Conservation (phyloP, 1,140 invertebrate genomes). For the Gryon sp. region DNA sequence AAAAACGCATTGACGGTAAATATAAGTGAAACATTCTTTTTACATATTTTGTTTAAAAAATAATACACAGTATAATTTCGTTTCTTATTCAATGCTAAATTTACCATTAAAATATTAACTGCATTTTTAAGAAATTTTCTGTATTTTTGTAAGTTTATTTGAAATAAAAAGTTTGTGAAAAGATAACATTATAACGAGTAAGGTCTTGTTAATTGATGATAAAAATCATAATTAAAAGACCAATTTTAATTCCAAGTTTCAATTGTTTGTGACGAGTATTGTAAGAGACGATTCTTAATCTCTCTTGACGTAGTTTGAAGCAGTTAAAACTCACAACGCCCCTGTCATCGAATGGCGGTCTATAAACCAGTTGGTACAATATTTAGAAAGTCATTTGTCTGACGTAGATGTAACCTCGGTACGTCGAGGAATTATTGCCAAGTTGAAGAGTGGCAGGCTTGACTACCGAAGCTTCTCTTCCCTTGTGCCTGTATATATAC, state of each 20-base stretch:
- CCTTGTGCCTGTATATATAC: constrained; percentile 30
- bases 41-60: too few relatives aligned
- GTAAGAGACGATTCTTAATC: constrained; percentile 66
- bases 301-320: constrained; percentile 56
- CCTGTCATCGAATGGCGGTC: constrained; percentile 62
- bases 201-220: constrained; percentile 12
- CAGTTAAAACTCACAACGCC: constrained; percentile 37
- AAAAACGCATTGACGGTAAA: too few relatives aligned
- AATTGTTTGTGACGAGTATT: constrained; percentile 47
- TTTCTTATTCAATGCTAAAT: too few relatives aligned
- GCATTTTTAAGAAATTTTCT: too few relatives aligned
- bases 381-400: constrained; percentile 70
- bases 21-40: too few relatives aligned
- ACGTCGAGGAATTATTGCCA: constrained; percentile 69
- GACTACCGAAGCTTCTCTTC: constrained; percentile 46
- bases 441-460: constrained; percentile 66
- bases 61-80: too few relatives aligned
- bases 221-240: constrained; percentile 60
- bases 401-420: constrained; percentile 56
- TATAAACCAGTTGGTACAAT: constrained; percentile 68
- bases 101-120: too few relatives aligned
- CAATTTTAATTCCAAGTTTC: constrained; percentile 38
- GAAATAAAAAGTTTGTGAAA: constrained; percentile 19
- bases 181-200: constrained; percentile 40
- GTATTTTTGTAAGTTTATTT: too few relatives aligned